Evolutionary conservation across 2,113 vertebrate genomes (phyloP).

Genomic region (Sapajus apella): DNA sequence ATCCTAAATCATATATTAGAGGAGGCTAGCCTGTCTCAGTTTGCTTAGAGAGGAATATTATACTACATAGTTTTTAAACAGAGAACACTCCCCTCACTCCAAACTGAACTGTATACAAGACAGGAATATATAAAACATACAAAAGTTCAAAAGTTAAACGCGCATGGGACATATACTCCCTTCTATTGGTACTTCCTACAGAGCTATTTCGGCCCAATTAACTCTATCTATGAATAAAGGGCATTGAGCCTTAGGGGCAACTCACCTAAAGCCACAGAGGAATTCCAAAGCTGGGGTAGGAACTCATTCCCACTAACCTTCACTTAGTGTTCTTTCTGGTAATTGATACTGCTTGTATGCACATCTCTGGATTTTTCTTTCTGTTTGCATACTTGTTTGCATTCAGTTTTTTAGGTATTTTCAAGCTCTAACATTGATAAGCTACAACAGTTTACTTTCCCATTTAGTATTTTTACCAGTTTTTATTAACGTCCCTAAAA

Average conservation of each 20-base stretch:
- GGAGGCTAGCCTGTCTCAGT: background rate
- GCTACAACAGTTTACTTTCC: background rate
- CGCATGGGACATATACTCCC: background rate
- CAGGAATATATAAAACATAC: background rate
- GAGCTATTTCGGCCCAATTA: background rate
- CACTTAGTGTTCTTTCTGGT: background rate
- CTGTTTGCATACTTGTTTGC: background rate
- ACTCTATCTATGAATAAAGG: background rate
- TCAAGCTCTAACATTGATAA: background rate
- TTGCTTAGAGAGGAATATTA: background rate
- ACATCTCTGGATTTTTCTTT: background rate
- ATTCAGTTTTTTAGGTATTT: background rate
- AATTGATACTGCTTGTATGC: background rate
- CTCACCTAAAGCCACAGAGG: background rate
- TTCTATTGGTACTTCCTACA: background rate
- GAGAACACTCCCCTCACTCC: background rate
- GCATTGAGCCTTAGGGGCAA: background rate
- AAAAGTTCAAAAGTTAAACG: background rate
- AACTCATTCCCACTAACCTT: background rate
- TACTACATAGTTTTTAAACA: background rate
- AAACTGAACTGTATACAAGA: background rate
- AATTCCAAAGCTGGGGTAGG: background rate
- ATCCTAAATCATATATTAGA: background rate
- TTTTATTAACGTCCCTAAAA: background rate
- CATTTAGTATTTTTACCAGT: background rate